A percentile compares a stretch with the other conserved stretches of the same genome.
Conservation (phyloP, 2,113 vertebrate species). For the Engraulis encrasicolus region DNA sequence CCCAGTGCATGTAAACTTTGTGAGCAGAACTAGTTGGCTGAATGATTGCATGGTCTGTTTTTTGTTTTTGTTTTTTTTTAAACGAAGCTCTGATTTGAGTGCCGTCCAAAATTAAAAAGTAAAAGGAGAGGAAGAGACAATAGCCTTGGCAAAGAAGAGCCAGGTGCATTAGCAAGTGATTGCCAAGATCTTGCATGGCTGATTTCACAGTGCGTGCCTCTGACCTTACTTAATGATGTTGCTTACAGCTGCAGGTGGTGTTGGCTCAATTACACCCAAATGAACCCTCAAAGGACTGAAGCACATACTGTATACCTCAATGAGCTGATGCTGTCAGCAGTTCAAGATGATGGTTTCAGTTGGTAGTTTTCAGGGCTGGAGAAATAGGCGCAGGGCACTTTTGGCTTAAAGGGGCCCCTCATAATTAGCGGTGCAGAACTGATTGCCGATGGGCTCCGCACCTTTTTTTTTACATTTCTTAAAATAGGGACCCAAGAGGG, state of each 20-base stretch:
- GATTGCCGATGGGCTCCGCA: no score
- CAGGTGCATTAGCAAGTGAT: constrained; percentile 72
- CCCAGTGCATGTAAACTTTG: not conserved
- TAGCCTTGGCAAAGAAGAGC: constrained; percentile 53
- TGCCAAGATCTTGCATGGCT: constrained; percentile 68
- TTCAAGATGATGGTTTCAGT: not conserved
- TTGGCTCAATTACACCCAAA: constrained; percentile 57
- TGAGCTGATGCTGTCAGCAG: not conserved
- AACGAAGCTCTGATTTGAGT: constrained; percentile 10
- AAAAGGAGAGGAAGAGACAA: constrained; percentile 60
- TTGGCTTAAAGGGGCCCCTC: no score
- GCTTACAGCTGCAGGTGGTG: constrained; percentile 70
- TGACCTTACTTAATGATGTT: constrained; percentile 74
- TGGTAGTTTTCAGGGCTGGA: no score
- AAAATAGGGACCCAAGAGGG: no score
- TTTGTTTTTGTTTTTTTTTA: constrained; percentile 22
- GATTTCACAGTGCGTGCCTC: constrained; percentile 68
- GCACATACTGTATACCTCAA: not conserved
- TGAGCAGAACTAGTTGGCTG: not conserved
- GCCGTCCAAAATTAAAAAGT: constrained; percentile 56
- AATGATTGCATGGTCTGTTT: not conserved
- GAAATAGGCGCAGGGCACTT: no score
- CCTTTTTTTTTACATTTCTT: no score
- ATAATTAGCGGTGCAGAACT: no score
- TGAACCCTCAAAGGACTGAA: constrained; percentile 44